Conservation (phyloP, 2,113 vertebrate genomes). For the Poeciliopsis occidentalis region DNA sequence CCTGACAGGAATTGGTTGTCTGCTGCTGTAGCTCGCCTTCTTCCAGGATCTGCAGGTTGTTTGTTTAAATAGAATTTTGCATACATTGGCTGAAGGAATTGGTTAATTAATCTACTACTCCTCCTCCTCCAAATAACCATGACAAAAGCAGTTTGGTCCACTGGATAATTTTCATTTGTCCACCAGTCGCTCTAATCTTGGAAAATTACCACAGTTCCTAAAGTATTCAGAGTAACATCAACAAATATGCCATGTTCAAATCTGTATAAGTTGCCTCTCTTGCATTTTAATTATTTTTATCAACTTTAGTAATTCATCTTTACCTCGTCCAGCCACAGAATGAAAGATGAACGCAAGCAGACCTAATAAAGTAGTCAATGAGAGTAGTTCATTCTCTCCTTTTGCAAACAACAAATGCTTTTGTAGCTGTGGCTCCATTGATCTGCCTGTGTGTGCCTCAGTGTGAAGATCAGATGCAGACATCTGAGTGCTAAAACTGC, state of each 20-base stretch:
- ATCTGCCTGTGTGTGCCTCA: slow-evolving; percentile 20
- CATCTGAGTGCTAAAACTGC: slow-evolving; percentile 76
- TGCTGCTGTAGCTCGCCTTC: neutral
- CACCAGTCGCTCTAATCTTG: too few species aligned
- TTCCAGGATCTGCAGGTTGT: neutral
- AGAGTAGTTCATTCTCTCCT: neutral
- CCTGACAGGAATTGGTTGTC: neutral
- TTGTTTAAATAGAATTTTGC: neutral
- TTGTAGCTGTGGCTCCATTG: slow-evolving; percentile 14
- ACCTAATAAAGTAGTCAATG: slow-evolving; percentile 53
- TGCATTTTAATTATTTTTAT: neutral
- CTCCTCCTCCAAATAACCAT: too few species aligned
- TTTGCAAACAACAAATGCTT: slow-evolving; percentile 27
- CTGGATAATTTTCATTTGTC: too few species aligned
- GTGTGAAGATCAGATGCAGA: slow-evolving; percentile 72
- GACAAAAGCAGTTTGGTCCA: too few species aligned
- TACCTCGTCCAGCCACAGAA: neutral
- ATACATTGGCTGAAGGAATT: neutral
- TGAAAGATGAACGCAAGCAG: neutral
- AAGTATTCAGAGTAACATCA: too few species aligned
- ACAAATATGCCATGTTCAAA: too few species aligned
- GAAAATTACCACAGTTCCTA: too few species aligned
- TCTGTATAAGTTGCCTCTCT: too few species aligned
- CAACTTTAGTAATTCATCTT: neutral
- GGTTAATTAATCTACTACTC: neutral